Base-by-base conservation (phyloP, 2,888 invertebrate genomes). In the Drosophila neutralis region DNA sequence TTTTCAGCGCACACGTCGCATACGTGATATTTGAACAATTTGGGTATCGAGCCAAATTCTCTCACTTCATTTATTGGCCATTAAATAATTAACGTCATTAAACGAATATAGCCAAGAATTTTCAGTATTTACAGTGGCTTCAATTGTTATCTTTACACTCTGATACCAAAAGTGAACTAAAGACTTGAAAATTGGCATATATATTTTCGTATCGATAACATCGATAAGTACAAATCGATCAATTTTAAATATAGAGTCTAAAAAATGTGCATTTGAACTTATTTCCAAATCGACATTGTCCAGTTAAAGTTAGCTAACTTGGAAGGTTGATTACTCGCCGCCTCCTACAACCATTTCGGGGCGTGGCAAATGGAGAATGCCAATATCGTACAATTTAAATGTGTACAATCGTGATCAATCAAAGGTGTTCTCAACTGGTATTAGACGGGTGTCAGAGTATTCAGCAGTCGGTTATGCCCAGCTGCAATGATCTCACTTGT, bases 41-140 rank as follows among this genome's bases (percentile, higher is more conserved):
- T 57, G 45, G 58, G 35, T 52, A 15, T 49, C n/a, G 13, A 21
- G 45, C 5, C 29, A 27, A 7, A 24, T 48, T 59, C 40, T 40
- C 38, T 3, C 59, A 18, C 18, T 40, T 38, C 36, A 63, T 78
- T 83, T 87, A 84, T 83, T 83, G 78, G 69, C 57, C 67, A 83
- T 87, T 84, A 73, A 83, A 69, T 76, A 74, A 86, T 85, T 85
- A 82, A 63, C 69, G 74, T 53, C 69, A 78, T 60, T 70, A 82
- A 71, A 76, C 52, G 58, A 59, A 58, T 69, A 42, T 33, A 42
- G 35, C 56, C 7, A 48, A 49, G n/a, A 65, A 72, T 63, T 56
- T 35, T 56, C 51, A 42, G 49, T 58, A 42, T 18, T 49, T 38
- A 63, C 15, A 10, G 42, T 29, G 1, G 18, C 10, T 35, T 4